A percentile compares a stretch with the other conserved stretches of the same genome.
Evolutionary conservation across 2,797 vertebrate genomes (phyloP).

Genomic region (Eulemur albifrons): DNA sequence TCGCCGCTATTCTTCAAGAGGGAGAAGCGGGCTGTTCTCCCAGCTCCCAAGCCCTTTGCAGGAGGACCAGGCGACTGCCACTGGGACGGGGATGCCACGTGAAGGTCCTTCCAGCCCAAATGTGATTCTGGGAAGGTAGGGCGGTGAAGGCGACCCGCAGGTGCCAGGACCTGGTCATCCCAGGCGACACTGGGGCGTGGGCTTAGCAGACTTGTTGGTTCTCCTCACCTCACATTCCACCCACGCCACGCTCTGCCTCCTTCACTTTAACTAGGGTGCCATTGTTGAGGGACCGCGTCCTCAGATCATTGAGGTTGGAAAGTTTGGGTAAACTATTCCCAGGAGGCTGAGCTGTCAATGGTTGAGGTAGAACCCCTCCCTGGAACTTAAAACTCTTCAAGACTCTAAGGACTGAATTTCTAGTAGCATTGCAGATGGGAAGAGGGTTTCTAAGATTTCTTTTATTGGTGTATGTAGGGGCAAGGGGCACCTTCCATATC

Average conservation of each 20-base stretch:
- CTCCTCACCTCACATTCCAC: neutral
- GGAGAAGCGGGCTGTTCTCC: neutral
- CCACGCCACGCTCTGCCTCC: neutral
- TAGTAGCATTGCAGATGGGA: neutral
- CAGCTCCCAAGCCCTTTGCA: neutral
- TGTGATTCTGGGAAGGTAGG: neutral
- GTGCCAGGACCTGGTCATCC: neutral
- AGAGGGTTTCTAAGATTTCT: neutral
- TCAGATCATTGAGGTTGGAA: neutral
- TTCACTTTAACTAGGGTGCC: neutral
- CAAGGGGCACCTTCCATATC: neutral
- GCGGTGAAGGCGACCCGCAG: neutral
- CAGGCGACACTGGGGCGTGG: neutral
- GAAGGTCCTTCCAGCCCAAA: neutral
- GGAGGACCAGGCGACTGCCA: neutral
- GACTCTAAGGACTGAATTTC: neutral
- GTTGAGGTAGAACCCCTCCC: neutral
- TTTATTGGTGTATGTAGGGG: neutral
- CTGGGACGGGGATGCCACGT: neutral
- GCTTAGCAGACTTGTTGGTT: neutral
- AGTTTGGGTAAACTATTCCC: neutral
- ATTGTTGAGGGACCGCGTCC: neutral
- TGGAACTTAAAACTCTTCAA: neutral
- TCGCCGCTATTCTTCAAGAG: neutral
- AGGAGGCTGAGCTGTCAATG: neutral